Base-by-base conservation (phyloP, 53 echinoderm and acorn worm species). In the Paracentrotus lividus region DNA sequence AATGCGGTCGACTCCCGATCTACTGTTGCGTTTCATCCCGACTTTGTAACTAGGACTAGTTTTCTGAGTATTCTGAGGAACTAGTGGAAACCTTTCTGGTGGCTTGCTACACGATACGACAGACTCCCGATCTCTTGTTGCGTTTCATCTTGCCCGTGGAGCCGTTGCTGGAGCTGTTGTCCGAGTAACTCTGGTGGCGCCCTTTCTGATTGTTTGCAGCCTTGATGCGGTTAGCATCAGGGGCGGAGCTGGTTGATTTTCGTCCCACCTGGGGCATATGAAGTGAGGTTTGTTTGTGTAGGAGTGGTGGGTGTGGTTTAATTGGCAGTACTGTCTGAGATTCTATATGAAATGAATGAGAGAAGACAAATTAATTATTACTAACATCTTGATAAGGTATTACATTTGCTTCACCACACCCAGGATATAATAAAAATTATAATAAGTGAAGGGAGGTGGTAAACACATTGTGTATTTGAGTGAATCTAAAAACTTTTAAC, bases 121-220 rank as follows among this genome's bases (percentile, higher is more conserved):
- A 99, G 49, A 99, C 99, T 32, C 99, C 99, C 0, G 99, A 99
- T 86, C 96, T 96, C 91, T 97, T 96, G 96, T 99, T 99, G 86
- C 97, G 96, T 88, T 97, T 97, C 55, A 88, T 60, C 92, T 96
- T 96, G 88, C 96, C 95, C 21, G 94, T 95, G 40, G 95, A 77
- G 33, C 95, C 93, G 13, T 93, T 90, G 21, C 95, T 78, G 56
- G 90, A 93, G 77, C 92, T 95, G 68, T 95, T 93, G 85, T 99
- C 97, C 16, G 95, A 94, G 96, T 98, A 98, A 94, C 97, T 97
- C 93, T 99, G 96, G 53, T 99, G 96, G 26, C 97, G 93, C 1
- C 94, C 91, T 90, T 97, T 97, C 69, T 94, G 88, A 31, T 92
- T 88, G 44, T 95, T 95, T 45, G 94, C 94, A 47, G 96, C 91